Percentiles rank a stretch among this genome's conserved stretches.
Conservation (phyloP, 2,113 vertebrate genomes). For the Cryptomyrus ogoouensis region DNA sequence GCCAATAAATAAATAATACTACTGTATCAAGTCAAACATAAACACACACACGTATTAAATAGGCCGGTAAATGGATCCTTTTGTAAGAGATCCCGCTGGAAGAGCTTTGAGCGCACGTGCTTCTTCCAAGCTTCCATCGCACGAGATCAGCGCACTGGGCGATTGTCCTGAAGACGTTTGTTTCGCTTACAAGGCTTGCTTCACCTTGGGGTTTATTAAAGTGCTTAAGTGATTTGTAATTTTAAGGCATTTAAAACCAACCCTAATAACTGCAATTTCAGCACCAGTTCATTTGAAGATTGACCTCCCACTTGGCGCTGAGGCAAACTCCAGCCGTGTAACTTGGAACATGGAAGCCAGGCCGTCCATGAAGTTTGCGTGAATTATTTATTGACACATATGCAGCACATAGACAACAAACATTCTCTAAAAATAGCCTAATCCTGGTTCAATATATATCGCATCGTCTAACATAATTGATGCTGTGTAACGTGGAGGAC, state of each 20-base stretch:
- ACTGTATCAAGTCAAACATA: not conserved
- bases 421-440: not conserved
- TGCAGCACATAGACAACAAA: not conserved
- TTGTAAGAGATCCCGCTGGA: constrained; percentile 50
- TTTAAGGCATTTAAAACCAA: not conserved
- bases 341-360: not conserved
- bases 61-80: constrained; percentile 51
- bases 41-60: constrained; percentile 47
- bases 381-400: not conserved
- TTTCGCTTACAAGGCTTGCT: not conserved
- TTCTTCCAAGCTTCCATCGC: constrained; percentile 58
- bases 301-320: not conserved
- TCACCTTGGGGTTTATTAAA: not conserved
- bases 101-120: constrained; percentile 50
- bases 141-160: not conserved
- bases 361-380: not conserved
- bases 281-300: not conserved
- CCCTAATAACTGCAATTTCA: not conserved
- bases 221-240: not conserved
- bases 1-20: not conserved
- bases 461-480: not conserved
- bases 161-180: not conserved
- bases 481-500: not conserved
- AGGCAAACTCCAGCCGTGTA: not conserved
- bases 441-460: not conserved